These are phyloP conservation scores for Zeugodacus cucurbitae DNA, from an alignment of 1,140 invertebrate species.

Conservation along the genomic window DNA sequence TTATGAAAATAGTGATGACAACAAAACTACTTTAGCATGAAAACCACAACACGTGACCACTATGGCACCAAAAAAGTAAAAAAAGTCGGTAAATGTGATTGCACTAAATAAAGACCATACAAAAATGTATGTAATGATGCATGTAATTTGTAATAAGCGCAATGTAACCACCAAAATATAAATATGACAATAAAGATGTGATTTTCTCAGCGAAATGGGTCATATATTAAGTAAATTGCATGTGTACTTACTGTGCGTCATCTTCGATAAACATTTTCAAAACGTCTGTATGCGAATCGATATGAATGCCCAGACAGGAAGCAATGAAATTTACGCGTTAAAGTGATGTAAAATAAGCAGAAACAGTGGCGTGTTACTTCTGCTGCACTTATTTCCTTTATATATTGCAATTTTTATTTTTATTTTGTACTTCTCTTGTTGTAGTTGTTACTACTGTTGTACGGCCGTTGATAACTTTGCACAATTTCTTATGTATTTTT, in stretches of 20 bases:
- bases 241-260: conserved; percentile 64
- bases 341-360: neutral
- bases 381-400: neutral
- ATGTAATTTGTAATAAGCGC: neutral
- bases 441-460: neutral
- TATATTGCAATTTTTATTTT: neutral
- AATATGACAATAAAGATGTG: neutral
- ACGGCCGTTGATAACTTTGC: neutral
- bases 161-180: neutral
- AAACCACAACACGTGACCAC: neutral
- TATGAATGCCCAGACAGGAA: neutral
- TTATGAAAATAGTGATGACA: neutral
- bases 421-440: neutral
- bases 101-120: neutral
- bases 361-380: neutral
- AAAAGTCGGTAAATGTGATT: neutral
- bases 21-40: neutral
- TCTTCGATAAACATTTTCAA: conserved; percentile 66
- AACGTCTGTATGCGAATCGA: neutral
- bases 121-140: neutral
- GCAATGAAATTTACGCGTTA: neutral
- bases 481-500: neutral
- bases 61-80: neutral
- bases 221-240: neutral
- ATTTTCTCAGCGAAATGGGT: neutral